Base-by-base conservation (phyloP, 2,113 vertebrate species). In the Parus major region DNA sequence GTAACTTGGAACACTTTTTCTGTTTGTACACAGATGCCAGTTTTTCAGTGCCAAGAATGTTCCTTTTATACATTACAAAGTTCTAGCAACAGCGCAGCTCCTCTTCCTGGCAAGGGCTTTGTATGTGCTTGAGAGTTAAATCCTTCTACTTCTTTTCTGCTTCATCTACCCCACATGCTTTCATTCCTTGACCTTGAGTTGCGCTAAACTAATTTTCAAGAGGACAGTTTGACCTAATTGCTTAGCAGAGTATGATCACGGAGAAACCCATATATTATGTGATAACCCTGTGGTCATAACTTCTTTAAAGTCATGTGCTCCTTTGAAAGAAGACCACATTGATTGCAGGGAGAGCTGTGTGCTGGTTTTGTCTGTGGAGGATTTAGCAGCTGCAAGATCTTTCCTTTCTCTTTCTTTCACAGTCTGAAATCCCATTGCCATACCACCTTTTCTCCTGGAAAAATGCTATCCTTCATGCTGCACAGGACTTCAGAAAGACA, bases 171-270 rank as follows among this genome's bases (percentile, higher is more conserved):
- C 18, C 0, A 0, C 36, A 17, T 41, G 60, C 63, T 84, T 95
- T 92, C 63, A 72, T 88, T 93, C 36, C 80, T 95, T 94, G 88
- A 95, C 87, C 75, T 96, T 95, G 73, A 88, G 31, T 82, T 89
- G 57, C 3, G 3, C 73, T 95, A 86, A 94, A 90, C 72, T 92
- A 65, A 84, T 96, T 95, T 97, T 93, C 87, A 96, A 52, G 87
- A 90, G 82, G 71, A 61, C 2, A 9, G 65, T 91, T 93, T 97
- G 94, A 96, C 93, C 87, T 97, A 96, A 96, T 96, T 97, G 89
- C 91, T 94, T 96, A 95, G 70, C 63, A 77, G 85, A 79, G 90
- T 97, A 92, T 96, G 90, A 87, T 92, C 49, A 46, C 15, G 35
- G 60, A 80, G 82, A 73, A 91, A 85, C 59, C 35, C 61, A 21